A percentile compares a stretch with the other conserved stretches of the same genome.
These are phyloP conservation scores for Araneus ventricosus DNA, from an alignment of 1,140 invertebrate genomes.

Conservation along the genomic window DNA sequence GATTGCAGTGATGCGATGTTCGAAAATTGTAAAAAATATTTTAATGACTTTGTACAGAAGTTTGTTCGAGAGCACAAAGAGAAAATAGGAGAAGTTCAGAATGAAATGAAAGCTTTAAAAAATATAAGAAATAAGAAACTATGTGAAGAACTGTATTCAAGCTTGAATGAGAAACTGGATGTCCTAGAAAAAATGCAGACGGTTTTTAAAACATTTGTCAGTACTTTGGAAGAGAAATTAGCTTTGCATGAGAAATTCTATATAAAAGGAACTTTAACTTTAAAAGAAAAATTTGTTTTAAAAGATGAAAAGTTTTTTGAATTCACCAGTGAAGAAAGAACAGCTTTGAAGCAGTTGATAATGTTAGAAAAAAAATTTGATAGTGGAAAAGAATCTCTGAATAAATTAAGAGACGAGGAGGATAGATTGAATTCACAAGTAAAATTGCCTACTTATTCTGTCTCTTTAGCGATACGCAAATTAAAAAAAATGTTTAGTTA, in stretches of 20 bases:
- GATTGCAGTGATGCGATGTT: constrained; percentile 27
- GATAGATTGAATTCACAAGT: constrained; percentile 4
- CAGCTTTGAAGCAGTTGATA: neutral
- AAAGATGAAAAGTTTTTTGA: neutral
- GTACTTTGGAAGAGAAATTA: neutral
- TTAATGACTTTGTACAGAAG: neutral
- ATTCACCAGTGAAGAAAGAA: constrained; percentile 11
- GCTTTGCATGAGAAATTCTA: neutral
- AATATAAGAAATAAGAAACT: neutral
- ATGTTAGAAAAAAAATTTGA: neutral
- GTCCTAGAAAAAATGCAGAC: neutral
- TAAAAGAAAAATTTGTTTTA: neutral
- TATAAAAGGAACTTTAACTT: neutral
- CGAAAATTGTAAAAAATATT: neutral
- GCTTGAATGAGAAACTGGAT: constrained; percentile 3
- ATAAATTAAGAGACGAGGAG: neutral
- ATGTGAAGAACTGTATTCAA: neutral
- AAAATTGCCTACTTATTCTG: neutral
- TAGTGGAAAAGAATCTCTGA: neutral
- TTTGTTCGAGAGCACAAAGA: constrained; percentile 25
- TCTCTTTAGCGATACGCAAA: constrained; percentile 14
- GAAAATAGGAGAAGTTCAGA: constrained; percentile 25
- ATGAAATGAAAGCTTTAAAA: constrained; percentile 3
- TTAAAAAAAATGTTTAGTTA: constrained; percentile 42
- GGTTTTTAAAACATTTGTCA: constrained; percentile 16